Evolutionary conservation across 2,113 vertebrate species (phyloP).

Genomic region (Phalacrocorax pelagicus): DNA sequence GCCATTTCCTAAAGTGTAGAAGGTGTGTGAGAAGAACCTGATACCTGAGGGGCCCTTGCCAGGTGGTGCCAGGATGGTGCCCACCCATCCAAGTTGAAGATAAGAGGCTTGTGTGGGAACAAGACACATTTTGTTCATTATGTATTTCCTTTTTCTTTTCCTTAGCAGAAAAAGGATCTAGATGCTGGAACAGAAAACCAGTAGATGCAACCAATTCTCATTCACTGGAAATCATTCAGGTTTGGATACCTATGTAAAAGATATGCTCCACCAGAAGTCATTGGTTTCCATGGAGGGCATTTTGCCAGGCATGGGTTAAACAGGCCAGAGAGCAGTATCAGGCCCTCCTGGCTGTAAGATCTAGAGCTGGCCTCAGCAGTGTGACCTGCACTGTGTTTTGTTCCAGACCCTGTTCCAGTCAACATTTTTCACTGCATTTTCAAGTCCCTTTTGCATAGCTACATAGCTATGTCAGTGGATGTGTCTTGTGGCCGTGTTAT

Average conservation of each 20-base stretch:
- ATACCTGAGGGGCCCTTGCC: neutral
- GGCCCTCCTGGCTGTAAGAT: neutral
- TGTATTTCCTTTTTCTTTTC: neutral
- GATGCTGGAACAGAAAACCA: neutral
- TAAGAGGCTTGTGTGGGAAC: neutral
- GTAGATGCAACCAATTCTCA: neutral
- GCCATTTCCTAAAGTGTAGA: neutral
- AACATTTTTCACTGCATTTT: neutral
- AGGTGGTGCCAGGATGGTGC: neutral
- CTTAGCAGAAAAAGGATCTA: neutral
- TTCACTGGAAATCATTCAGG: neutral
- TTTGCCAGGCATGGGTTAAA: neutral
- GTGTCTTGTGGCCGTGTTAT: neutral
- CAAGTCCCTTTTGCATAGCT: neutral
- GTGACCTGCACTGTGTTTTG: fast-evolving
- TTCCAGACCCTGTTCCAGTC: neutral
- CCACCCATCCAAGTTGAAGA: neutral
- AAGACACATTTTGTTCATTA: neutral
- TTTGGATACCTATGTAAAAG: fast-evolving
- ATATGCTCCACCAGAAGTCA: neutral
- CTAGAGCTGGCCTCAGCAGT: neutral
- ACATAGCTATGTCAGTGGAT: neutral
- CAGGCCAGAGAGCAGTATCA: neutral
- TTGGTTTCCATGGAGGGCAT: neutral
- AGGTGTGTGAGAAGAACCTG: neutral